Conservation (phyloP, 2,888 invertebrate genomes). For the Alloplasta piceator region DNA sequence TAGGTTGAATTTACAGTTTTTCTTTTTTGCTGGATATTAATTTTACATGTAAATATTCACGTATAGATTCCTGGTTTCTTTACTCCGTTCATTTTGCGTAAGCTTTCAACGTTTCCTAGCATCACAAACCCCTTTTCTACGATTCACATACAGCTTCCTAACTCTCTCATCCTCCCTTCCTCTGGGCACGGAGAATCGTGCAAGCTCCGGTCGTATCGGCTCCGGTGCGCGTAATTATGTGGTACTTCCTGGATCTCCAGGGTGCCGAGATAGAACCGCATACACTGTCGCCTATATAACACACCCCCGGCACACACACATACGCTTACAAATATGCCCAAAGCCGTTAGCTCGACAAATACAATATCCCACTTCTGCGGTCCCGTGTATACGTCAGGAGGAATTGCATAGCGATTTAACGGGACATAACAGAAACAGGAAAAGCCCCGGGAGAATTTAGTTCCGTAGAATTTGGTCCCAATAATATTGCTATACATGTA, state of each 20-base stretch:
- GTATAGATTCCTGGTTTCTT: too few species aligned
- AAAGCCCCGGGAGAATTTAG: conserved; percentile 35
- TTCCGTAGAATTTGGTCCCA: conserved; percentile 4
- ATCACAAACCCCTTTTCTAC: conserved; percentile 3
- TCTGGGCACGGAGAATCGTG: background rate
- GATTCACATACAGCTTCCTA: background rate
- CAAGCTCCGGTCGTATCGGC: conserved; percentile 39
- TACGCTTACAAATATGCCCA: too few species aligned
- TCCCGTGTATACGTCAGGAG: conserved; percentile 12
- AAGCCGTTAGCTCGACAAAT: conserved; percentile 26
- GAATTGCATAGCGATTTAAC: conserved; percentile 35
- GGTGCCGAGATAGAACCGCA: conserved; percentile 34
- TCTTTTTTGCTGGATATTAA: too few species aligned
- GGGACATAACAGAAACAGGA: conserved; percentile 23
- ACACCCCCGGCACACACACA: background rate
- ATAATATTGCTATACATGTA: conserved; percentile 10
- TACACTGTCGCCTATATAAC: conserved; percentile 12
- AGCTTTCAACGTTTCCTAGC: too few species aligned
- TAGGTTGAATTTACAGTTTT: too few species aligned
- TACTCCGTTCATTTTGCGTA: too few species aligned
- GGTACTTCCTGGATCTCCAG: conserved; percentile 54
- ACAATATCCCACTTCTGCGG: conserved; percentile 5
- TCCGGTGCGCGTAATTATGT: conserved; percentile 50
- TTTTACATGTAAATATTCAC: too few species aligned
- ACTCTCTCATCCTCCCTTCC: background rate